A percentile compares a stretch with the other conserved stretches of the same genome.
phyloP scores from a whole-genome alignment of 2,113 vertebrate genomes.

The Balaeniceps rex region DNA sequence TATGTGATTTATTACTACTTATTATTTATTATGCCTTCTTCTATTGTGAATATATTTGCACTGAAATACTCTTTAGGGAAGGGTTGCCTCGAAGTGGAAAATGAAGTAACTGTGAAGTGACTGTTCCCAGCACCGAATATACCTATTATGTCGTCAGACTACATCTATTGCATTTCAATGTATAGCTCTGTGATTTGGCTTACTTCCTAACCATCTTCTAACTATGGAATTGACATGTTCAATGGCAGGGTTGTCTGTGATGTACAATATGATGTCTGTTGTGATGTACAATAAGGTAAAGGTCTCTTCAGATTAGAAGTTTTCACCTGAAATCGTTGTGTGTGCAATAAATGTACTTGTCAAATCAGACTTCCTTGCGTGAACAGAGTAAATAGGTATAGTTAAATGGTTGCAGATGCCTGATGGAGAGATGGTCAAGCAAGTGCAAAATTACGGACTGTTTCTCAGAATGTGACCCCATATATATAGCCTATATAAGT shows the following conservation, averaged over 20 bases:
- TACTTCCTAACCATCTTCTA: background rate
- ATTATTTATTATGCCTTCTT: background rate
- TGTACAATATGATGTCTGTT: background rate
- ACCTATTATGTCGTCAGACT: background rate
- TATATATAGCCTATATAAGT: background rate
- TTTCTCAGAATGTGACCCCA: background rate
- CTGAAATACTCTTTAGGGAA: conserved; percentile 7
- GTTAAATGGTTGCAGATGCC: background rate
- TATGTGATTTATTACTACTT: background rate
- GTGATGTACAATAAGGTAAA: background rate
- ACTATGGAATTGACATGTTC: background rate
- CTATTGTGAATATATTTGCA: background rate
- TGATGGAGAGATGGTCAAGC: background rate
- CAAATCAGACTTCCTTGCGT: background rate
- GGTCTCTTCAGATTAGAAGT: background rate
- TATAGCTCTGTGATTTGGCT: background rate
- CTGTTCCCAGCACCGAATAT: background rate
- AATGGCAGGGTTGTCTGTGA: background rate
- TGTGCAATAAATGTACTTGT: background rate
- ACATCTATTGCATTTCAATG: background rate
- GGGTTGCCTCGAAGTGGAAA: background rate
- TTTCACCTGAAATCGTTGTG: background rate
- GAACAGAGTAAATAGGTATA: background rate
- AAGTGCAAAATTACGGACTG: background rate
- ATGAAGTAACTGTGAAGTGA: background rate